A percentile compares a stretch with the other conserved stretches of the same genome.
These are phyloP conservation scores for Dinomys branickii DNA, from an alignment of 2,113 vertebrate genomes.

Conservation along the genomic window DNA sequence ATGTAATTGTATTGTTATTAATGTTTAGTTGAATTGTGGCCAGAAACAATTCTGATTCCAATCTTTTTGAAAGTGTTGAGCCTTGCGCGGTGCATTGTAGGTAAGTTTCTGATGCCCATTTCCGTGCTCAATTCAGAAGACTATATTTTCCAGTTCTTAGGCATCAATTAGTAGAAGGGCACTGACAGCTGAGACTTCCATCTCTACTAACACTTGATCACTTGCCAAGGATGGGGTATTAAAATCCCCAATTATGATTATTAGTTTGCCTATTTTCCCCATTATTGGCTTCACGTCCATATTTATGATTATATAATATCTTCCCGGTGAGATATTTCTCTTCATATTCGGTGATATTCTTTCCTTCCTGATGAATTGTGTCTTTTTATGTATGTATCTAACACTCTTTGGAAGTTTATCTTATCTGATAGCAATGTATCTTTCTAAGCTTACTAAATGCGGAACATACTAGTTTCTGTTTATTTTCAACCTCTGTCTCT, in stretches of 20 bases:
- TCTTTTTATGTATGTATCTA: not conserved
- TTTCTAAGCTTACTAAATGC: not conserved
- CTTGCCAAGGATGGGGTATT: not conserved
- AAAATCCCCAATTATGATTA: slow-evolving; percentile 11
- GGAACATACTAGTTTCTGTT: slow-evolving; percentile 34
- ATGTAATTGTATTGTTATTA: not conserved
- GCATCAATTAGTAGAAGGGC: not conserved
- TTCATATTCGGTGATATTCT: slow-evolving; percentile 36
- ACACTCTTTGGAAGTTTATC: not conserved
- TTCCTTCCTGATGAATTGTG: not conserved
- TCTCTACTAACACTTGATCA: not conserved
- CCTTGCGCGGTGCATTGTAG: not conserved
- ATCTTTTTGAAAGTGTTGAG: not conserved
- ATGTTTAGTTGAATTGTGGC: not conserved
- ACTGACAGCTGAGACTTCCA: not conserved
- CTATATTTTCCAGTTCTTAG: not conserved
- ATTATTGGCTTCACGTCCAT: not conserved
- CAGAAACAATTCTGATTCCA: not conserved
- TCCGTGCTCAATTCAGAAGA: not conserved
- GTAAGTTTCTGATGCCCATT: slow-evolving; percentile 30
- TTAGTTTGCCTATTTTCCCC: not conserved
- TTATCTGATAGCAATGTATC: not conserved
- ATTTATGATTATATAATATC: slow-evolving; percentile 55
- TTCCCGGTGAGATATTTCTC: not conserved
- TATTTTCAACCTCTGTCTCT: slow-evolving; percentile 29